Conservation (phyloP, 2,113 vertebrate genomes). For the Pyxicephalus adspersus region DNA sequence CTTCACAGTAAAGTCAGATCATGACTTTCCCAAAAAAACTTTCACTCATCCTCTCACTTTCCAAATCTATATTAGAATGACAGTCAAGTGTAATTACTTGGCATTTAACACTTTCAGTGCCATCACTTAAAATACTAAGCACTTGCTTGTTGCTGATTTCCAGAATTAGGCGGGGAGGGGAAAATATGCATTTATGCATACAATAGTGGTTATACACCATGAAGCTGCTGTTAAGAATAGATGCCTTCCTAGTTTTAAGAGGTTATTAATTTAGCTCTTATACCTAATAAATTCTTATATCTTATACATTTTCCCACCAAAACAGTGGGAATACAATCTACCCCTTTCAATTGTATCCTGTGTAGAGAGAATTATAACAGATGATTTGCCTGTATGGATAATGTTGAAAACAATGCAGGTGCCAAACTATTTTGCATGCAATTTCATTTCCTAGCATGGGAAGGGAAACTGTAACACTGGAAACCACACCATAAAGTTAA, state of each 20-base stretch:
- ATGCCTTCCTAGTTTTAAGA: too few species aligned
- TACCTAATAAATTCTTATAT: too few species aligned
- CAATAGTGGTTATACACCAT: too few species aligned
- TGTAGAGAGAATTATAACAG: conserved; percentile 31
- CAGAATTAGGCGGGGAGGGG: too few species aligned
- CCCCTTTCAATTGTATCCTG: conserved; percentile 17
- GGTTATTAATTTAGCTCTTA: too few species aligned
- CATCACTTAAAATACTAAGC: not conserved
- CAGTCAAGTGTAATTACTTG: conserved; percentile 18
- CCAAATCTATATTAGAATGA: conserved; percentile 33
- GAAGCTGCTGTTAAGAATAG: too few species aligned
- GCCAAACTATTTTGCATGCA: conserved; percentile 51
- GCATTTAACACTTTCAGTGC: conserved; percentile 11
- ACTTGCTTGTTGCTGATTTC: too few species aligned
- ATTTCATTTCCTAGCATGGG: conserved; percentile 42
- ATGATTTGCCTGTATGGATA: conserved; percentile 8
- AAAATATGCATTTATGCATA: too few species aligned
- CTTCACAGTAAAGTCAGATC: conserved; percentile 32
- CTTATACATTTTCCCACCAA: not conserved
- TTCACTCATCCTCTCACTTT: conserved; percentile 20
- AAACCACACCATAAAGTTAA: conserved; percentile 30
- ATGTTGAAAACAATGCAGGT: conserved; percentile 49
- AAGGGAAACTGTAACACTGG: conserved; percentile 38
- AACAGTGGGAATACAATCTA: not conserved
- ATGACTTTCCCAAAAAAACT: conserved; percentile 41